Conservation (phyloP, 2,888 invertebrate genomes). For the Chironomus tentans region DNA sequence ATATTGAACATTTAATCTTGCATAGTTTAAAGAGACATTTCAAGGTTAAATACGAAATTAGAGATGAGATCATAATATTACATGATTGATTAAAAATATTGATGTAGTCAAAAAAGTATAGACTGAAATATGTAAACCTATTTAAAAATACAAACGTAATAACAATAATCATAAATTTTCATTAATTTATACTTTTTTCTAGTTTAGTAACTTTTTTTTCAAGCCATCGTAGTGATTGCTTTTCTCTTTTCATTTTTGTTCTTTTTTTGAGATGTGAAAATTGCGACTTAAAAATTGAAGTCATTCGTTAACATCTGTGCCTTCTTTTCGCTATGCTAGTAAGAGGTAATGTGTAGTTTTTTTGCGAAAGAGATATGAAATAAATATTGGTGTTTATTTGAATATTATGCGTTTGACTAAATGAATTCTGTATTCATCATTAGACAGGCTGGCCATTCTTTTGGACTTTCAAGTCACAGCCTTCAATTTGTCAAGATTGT, state of each 20-base stretch:
- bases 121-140: background rate
- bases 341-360: background rate
- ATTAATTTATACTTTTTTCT: slow-evolving; percentile 1
- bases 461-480: no score
- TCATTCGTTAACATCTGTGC: no score
- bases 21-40: no score
- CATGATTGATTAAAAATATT: background rate
- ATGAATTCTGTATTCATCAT: no score
- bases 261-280: background rate
- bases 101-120: background rate
- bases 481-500: no score
- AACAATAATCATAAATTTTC: slow-evolving; percentile 21
- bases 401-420: background rate
- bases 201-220: background rate
- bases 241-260: background rate
- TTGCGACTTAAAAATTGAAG: background rate
- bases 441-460: no score
- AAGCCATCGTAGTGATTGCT: no score
- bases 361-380: background rate
- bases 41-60: no score
- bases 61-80: background rate
- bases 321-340: background rate
- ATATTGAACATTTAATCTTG: no score
- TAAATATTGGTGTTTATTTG: background rate
- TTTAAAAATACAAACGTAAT: background rate